Percentiles rank a stretch among this genome's conserved stretches.
Evolutionary conservation across 2,113 vertebrate genomes (phyloP).

Genomic region (Eidolon helvum): DNA sequence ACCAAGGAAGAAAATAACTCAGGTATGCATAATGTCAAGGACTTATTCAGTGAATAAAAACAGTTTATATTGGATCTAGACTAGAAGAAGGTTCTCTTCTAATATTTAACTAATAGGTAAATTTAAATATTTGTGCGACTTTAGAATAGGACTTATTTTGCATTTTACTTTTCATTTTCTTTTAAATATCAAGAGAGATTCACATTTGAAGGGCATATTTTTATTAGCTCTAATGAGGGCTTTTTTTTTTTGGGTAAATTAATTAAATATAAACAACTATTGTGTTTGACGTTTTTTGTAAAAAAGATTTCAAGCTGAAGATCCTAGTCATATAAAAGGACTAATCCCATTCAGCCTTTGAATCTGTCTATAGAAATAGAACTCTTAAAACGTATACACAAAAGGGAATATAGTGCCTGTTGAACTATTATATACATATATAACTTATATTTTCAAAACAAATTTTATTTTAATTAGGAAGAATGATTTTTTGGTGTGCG

Average conservation of each 20-base stretch:
- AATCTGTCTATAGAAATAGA: slow-evolving; percentile 65
- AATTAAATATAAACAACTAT: slow-evolving; percentile 63
- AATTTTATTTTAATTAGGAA: slow-evolving; percentile 44
- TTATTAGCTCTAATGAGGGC: slow-evolving; percentile 48
- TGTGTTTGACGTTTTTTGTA: slow-evolving; percentile 34
- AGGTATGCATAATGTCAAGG: slow-evolving; percentile 26
- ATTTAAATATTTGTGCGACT: slow-evolving; percentile 18
- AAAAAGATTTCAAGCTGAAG: slow-evolving; percentile 51
- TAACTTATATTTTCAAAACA: neutral
- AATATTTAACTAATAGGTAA: slow-evolving; percentile 40
- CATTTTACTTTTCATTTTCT: slow-evolving; percentile 55
- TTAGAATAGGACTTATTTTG: slow-evolving; percentile 13
- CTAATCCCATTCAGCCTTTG: slow-evolving; percentile 54
- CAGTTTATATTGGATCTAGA: slow-evolving; percentile 1
- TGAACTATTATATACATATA: slow-evolving; percentile 32
- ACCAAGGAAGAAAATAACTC: neutral
- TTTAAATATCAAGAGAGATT: slow-evolving; percentile 40
- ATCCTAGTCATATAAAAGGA: slow-evolving; percentile 58
- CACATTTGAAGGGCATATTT: slow-evolving; percentile 39
- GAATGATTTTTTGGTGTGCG: neutral
- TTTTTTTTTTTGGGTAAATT: slow-evolving; percentile 23
- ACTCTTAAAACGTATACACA: slow-evolving; percentile 63
- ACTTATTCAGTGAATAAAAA: neutral
- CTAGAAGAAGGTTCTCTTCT: neutral
- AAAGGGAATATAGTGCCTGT: slow-evolving; percentile 50